Evolutionary conservation across 2,113 vertebrate species (phyloP), one percentile per base, ranked within the genome.

Genomic region (Dipodomys stephensi): DNA sequence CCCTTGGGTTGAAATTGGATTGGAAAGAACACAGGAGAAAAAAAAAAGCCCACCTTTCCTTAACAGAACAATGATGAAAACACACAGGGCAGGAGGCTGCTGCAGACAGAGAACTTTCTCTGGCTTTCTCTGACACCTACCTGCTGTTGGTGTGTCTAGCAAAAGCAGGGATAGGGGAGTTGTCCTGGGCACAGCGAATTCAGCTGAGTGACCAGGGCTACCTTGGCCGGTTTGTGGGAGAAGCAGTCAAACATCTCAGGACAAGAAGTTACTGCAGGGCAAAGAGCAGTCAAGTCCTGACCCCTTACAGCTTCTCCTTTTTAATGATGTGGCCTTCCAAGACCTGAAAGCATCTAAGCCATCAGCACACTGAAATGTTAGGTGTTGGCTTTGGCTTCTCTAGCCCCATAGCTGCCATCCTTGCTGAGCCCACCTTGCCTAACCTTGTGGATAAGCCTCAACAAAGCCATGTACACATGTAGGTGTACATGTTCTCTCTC

Each of bases 1-100:
- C 90, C 53, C 0, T 88, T 74, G 46, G 22, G 30, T 89, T 93
- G 69, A 85, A 88, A 94, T 94, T 44, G 80, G 46, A 65, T 8
- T 6, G 32, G 67, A 77, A 35, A 73, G 68, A 78, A 92, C 2
- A 35, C 1, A 86, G 74, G 69, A 97, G 49, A 16, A 68, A 65
- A 49, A 49, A 49, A 49, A 57, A 57, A 57, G 53, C 5, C 57
- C 30, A 12, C 39, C 67, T 83, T 68, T 35, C 28, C 32, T 65
- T 16, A 5, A 67, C 30, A 3, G 65, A 84, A 65, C 88, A 3
- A 12, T 57, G 25, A 27, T 65, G 69, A 68, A 68, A 46, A 8
- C 19, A 53, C 7, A 7, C 2, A 18, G 67, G 68, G 16, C 2
- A 12, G 60, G 27, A 28, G 16, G 22, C 28, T 1, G 1, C 77